Conservation (phyloP, 2,888 invertebrate species). For the Pharmacophagus antenor region DNA sequence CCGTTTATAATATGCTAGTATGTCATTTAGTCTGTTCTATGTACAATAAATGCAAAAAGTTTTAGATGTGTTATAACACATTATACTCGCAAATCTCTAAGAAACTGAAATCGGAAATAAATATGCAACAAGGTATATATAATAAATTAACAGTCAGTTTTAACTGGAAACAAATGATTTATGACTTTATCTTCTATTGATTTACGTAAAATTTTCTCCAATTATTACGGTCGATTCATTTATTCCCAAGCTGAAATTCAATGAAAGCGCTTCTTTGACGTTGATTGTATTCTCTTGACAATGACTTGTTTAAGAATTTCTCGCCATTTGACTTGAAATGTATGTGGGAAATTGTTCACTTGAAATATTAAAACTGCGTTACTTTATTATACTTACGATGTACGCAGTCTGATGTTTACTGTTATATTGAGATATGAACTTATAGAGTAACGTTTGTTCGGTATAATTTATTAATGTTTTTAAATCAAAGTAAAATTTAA, state of each 20-base stretch:
- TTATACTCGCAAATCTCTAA: too few species aligned
- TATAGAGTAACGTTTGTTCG: too few species aligned
- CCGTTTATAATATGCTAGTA: too few species aligned
- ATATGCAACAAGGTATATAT: too few species aligned
- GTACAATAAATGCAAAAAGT: too few species aligned
- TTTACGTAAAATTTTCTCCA: constrained; percentile 35
- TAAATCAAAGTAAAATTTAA: too few species aligned
- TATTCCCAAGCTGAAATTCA: constrained; percentile 36
- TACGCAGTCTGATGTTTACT: not conserved
- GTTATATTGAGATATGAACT: too few species aligned
- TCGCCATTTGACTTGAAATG: constrained; percentile 18
- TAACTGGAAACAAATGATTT: constrained; percentile 13
- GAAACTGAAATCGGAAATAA: too few species aligned
- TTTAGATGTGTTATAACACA: too few species aligned
- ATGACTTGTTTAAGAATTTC: constrained; percentile 28
- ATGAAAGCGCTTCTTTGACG: constrained; percentile 23
- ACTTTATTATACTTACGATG: constrained; percentile 16
- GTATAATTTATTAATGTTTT: too few species aligned
- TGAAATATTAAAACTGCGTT: constrained; percentile 19
- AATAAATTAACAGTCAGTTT: too few species aligned
- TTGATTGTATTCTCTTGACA: constrained; percentile 28
- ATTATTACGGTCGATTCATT: constrained; percentile 35
- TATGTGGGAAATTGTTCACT: constrained; percentile 25
- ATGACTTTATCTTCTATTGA: constrained; percentile 18
- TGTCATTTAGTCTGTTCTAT: too few species aligned